A percentile compares a stretch with the other conserved stretches of the same genome.
Conservation (phyloP, 2,113 vertebrate genomes). For the Thomomys bottae region DNA sequence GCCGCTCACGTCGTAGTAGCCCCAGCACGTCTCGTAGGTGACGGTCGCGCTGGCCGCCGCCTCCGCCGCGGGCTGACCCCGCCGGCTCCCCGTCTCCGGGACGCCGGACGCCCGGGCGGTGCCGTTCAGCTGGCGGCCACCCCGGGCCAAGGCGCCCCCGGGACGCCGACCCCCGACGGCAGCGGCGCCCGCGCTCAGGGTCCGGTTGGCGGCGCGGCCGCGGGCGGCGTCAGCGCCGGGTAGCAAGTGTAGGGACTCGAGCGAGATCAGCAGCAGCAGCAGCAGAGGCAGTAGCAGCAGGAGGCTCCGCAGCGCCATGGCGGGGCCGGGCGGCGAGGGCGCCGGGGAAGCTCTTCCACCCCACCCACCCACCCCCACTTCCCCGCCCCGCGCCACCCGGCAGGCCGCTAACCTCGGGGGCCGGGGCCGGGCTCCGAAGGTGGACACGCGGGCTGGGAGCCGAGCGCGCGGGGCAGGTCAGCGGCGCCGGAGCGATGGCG, state of each 20-base stretch:
- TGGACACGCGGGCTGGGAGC: constrained; percentile 1
- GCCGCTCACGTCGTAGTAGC: constrained; percentile 99
- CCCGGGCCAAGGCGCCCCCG: constrained; percentile 73
- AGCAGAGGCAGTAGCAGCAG: constrained; percentile 77
- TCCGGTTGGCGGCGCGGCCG: constrained; percentile 82
- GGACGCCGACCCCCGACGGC: constrained; percentile 75
- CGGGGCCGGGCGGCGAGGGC: constrained; percentile 66
- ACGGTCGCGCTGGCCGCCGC: constrained; percentile 83
- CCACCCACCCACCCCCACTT: too few relatives aligned
- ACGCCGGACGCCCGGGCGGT: constrained; percentile 67
- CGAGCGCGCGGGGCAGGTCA: constrained; percentile 43
- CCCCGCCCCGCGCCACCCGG: too few relatives aligned
- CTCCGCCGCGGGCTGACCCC: constrained; percentile 66
- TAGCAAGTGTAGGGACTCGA: constrained; percentile 76
- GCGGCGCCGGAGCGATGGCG: constrained; percentile 50
- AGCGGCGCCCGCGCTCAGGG: constrained; percentile 73
- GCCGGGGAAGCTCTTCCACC: constrained; percentile 47
- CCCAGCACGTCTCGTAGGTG: constrained; percentile 94
- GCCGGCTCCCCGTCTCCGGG: constrained; percentile 67
- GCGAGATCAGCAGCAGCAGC: constrained; percentile 76
- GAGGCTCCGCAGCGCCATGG: constrained; percentile 83
- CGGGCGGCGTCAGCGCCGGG: constrained; percentile 77
- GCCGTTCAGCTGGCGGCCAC: constrained; percentile 76
- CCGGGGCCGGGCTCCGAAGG: background rate
- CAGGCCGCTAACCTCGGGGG: constrained; percentile 50